Conservation (phyloP, 1,140 invertebrate genomes). For the Sycophila sp. region DNA sequence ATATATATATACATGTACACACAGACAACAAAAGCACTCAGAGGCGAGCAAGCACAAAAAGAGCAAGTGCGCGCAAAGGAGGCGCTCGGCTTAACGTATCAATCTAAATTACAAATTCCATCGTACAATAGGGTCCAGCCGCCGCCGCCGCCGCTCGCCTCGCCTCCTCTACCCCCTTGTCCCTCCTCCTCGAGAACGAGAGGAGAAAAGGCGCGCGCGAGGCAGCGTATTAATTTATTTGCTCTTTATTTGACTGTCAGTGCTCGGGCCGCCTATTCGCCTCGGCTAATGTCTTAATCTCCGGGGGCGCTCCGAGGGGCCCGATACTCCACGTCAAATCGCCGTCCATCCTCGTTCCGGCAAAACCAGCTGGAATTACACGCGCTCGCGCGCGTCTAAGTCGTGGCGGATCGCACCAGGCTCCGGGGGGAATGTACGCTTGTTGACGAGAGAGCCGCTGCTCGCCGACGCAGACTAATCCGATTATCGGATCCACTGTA, state of each 20-base stretch:
- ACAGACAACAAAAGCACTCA: slow-evolving; percentile 5
- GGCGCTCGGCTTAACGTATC: slow-evolving; percentile 46
- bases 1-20: slow-evolving; percentile 32
- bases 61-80: slow-evolving; percentile 18
- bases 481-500: too few species aligned
- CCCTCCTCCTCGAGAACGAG: slow-evolving; percentile 28
- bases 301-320: too few species aligned
- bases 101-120: slow-evolving; percentile 64
- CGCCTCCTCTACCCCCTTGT: not conserved
- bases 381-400: not conserved
- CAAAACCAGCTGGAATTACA: slow-evolving; percentile 7
- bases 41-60: slow-evolving; percentile 29
- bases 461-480: too few species aligned
- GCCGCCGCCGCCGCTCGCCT: not conserved
- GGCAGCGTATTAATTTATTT: slow-evolving; percentile 64
- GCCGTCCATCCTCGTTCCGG: too few species aligned
- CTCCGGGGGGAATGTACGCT: too few species aligned
- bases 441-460: too few species aligned
- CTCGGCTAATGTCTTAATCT: slow-evolving; percentile 47
- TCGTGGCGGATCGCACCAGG: too few species aligned
- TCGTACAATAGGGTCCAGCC: slow-evolving; percentile 51
- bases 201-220: slow-evolving; percentile 8
- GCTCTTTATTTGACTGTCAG: slow-evolving; percentile 66
- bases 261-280: slow-evolving; percentile 49
- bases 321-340: too few species aligned